Conservation (phyloP, 2,888 invertebrate species). For the Athalia circularis region DNA sequence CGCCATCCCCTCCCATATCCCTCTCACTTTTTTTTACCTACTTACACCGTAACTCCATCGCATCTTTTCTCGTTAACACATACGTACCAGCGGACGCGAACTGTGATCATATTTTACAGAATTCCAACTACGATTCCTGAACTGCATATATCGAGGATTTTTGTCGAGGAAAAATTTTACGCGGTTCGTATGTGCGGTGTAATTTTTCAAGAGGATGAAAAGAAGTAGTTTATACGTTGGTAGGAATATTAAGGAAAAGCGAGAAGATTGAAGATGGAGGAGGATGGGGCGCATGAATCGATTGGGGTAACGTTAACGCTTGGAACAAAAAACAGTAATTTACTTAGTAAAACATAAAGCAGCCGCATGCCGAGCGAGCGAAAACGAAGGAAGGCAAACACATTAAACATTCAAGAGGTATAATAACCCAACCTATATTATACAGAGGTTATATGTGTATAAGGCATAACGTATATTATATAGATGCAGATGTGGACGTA, state of each 20-base stretch:
- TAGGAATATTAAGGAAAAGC: no score
- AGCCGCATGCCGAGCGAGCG: slow-evolving; percentile 54
- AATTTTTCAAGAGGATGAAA: no score
- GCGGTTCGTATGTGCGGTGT: no score
- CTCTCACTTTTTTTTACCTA: neutral
- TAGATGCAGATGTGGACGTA: slow-evolving; percentile 9
- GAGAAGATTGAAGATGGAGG: neutral
- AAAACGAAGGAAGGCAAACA: slow-evolving; percentile 73
- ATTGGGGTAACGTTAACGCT: slow-evolving; percentile 26
- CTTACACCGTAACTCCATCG: neutral
- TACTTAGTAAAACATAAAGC: slow-evolving; percentile 74
- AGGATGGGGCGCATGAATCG: slow-evolving; percentile 30
- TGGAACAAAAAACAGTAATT: slow-evolving; percentile 66
- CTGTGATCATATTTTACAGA: neutral
- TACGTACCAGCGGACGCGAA: neutral
- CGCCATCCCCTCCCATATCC: neutral
- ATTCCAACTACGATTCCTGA: neutral
- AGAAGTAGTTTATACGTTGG: no score
- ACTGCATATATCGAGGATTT: no score
- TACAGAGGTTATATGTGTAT: neutral
- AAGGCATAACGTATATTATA: neutral
- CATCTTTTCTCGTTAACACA: no score
- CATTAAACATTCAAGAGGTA: slow-evolving; percentile 74
- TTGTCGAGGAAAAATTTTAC: no score
- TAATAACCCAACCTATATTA: slow-evolving; percentile 68